A percentile compares a stretch with the other conserved stretches of the same genome.
Evolutionary conservation across 2,113 vertebrate genomes (phyloP).

Genomic region (Spilogale gracilis): DNA sequence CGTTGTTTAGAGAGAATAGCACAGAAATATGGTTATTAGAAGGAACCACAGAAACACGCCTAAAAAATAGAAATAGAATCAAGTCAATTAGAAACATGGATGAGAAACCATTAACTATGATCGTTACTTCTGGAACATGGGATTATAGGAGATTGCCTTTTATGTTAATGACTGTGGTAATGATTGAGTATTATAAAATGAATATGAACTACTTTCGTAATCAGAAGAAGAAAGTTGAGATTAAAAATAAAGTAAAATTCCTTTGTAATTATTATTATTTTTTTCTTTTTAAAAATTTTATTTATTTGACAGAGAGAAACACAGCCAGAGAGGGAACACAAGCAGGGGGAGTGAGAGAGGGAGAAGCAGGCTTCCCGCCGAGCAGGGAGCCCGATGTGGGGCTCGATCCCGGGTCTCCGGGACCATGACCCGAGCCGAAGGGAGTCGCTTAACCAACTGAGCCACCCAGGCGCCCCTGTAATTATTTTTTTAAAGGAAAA

Average conservation of each 20-base stretch:
- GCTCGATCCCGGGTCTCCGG: no score
- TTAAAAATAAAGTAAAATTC: slow-evolving; percentile 30
- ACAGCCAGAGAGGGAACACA: no score
- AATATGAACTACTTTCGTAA: background rate
- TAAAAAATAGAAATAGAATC: slow-evolving; percentile 5
- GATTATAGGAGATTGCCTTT: background rate
- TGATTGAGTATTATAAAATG: slow-evolving; percentile 7
- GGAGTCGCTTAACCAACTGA: no score
- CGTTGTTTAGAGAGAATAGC: background rate
- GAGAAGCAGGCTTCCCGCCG: no score
- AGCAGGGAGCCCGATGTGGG: no score
- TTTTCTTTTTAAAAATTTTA: no score
- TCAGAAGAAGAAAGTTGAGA: background rate
- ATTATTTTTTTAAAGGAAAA: slow-evolving; percentile 28
- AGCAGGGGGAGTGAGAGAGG: no score
- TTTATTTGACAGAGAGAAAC: no score
- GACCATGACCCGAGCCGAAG: no score
- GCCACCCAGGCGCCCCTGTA: background rate
- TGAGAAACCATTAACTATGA: background rate
- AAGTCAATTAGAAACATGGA: slow-evolving; percentile 2
- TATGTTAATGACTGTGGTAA: slow-evolving; percentile 26
- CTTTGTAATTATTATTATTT: background rate
- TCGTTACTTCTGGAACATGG: background rate
- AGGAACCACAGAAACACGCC: background rate
- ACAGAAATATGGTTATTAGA: background rate